These are phyloP conservation scores for Chaitophorus viminalis DNA, from an alignment of 2,888 invertebrate genomes.

Conservation along the genomic window DNA sequence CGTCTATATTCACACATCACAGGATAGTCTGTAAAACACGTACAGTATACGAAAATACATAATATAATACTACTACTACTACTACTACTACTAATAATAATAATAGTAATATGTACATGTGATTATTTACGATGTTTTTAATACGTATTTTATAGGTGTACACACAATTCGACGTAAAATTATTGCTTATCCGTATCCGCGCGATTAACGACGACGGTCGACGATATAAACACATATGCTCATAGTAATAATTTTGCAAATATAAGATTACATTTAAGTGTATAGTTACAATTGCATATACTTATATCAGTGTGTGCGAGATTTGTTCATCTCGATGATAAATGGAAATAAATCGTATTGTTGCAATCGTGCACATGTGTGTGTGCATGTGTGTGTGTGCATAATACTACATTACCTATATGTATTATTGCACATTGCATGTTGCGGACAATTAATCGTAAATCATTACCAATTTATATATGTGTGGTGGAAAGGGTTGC, in stretches of 20 bases:
- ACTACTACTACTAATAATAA: too few relatives aligned
- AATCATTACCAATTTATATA: conserved; percentile 27
- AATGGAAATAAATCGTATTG: conserved; percentile 30
- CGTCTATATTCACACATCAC: not conserved
- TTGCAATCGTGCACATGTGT: not conserved
- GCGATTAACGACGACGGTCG: too few relatives aligned
- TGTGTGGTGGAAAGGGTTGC: conserved; percentile 14
- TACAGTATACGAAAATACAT: too few relatives aligned
- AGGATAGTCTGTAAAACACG: not conserved
- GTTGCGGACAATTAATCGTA: conserved; percentile 15
- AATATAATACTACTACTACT: too few relatives aligned
- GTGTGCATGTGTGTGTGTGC: not conserved
- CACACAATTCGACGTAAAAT: too few relatives aligned
- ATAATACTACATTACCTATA: too few relatives aligned
- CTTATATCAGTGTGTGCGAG: not conserved
- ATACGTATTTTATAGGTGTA: not conserved
- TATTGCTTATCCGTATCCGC: too few relatives aligned
- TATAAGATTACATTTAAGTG: not conserved
- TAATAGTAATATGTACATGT: not conserved
- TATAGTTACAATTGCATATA: not conserved
- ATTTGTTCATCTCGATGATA: not conserved
- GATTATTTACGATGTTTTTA: not conserved
- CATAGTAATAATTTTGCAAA: not conserved
- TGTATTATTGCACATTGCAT: conserved; percentile 2
- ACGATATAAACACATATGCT: too few relatives aligned